Conservation (phyloP, 1,140 invertebrate species). For the Sinella curviseta region DNA sequence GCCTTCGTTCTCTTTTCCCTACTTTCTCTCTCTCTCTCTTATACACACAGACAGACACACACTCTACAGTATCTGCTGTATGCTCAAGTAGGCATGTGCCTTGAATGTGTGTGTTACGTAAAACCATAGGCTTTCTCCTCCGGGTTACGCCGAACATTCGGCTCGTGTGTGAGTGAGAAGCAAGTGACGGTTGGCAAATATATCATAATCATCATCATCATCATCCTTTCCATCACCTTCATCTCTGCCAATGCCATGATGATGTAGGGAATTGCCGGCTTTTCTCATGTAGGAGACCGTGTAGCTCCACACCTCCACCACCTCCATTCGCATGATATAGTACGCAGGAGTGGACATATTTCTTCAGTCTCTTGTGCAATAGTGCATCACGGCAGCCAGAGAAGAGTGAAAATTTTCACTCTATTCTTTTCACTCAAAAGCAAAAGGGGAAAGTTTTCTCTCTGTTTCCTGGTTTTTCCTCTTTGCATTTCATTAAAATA, state of each 20-base stretch:
- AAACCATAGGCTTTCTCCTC: neutral
- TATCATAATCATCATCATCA: neutral
- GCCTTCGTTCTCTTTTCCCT: too few relatives aligned
- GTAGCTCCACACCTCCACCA: neutral
- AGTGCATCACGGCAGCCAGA: too few relatives aligned
- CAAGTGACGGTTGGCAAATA: neutral
- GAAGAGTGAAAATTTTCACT: too few relatives aligned
- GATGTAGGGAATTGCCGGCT: neutral
- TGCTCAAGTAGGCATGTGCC: too few relatives aligned
- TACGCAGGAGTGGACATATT: neutral
- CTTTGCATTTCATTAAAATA: neutral
- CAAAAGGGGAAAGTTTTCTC: neutral
- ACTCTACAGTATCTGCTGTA: too few relatives aligned
- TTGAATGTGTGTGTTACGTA: neutral
- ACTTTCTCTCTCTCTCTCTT: neutral
- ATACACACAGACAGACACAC: neutral
- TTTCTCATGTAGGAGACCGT: neutral
- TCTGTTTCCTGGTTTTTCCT: too few relatives aligned
- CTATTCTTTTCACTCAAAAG: too few relatives aligned
- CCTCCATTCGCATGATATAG: neutral
- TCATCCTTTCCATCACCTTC: neutral
- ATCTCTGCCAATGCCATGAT: neutral
- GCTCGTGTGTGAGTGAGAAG: neutral
- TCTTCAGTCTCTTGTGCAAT: too few relatives aligned
- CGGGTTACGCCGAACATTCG: neutral